Evolutionary conservation across 2,797 vertebrate genomes (phyloP), one percentile per base, ranked within the genome.

Genomic region (Muscicapa comitata): DNA sequence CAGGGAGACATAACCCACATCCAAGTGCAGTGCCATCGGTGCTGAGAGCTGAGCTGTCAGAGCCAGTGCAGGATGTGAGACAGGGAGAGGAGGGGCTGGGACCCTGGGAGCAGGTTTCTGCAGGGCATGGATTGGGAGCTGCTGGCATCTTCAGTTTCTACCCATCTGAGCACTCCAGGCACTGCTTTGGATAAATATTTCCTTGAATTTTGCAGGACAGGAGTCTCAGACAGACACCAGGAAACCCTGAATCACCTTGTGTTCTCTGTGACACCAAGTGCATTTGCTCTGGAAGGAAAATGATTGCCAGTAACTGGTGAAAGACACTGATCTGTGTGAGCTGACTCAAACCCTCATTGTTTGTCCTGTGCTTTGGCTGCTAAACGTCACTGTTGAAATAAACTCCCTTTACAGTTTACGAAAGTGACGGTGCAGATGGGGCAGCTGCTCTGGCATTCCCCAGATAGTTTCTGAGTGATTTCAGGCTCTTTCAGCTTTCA

Each of bases 391-490:
- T 17, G 28, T 37, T 74, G 55, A 67, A 42, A 47, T 53, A 61
- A 42, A 51, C 13, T 86, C 78, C 58, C 29, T 33, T 54, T 71
- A 14, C 2, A 3, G 77, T 38, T 95, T 93, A 51, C 47, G 54
- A 67, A 88, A 91, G 24, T 3, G 3, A 3, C 1, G 31, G 40
- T 50, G 89, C 28, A 26, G 37, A 38, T 55, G 76, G 65, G 65
- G 85, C 93, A 87, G 95, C 96, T 96, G 92, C 81, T 50, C 17
- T 1, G 0, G 73, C 96, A 92, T 97, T 96, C 97, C 95, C 80
- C 0, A 5, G 48, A 70, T 93, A 53, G 70, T 91, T 98, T 88
- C 68, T 38, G 17, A 58, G 45, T 97, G 94, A 96, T 84, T 93
- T 94, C 96, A 95, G 88, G 9, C 88, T 79, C 72, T 94, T 96